Evolutionary conservation across 2,888 invertebrate species (phyloP).

Genomic region (Cabera pusaria): DNA sequence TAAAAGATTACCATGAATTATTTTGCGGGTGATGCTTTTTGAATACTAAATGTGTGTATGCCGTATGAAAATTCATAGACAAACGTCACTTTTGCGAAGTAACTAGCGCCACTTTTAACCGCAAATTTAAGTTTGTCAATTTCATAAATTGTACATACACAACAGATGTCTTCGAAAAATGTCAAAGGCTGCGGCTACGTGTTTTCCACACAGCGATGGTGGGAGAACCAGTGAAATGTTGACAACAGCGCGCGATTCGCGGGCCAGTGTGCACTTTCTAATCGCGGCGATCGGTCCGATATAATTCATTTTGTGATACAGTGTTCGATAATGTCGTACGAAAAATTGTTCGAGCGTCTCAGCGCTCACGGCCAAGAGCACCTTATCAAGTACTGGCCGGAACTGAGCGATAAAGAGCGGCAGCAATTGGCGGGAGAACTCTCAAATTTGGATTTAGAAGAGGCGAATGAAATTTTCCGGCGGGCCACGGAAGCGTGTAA

Average conservation of each 20-base stretch:
- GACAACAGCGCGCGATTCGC: constrained; percentile 45
- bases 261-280: constrained; percentile 76
- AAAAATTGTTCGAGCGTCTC: constrained; percentile 77
- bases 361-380: constrained; percentile 90
- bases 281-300: constrained; percentile 54
- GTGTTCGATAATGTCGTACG: constrained; percentile 74
- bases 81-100: constrained; percentile 1
- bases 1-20: constrained; percentile 1
- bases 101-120: constrained; percentile 7
- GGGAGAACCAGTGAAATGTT: constrained; percentile 71
- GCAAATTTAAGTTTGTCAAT: constrained; percentile 8
- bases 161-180: constrained; percentile 29
- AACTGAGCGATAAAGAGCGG: constrained; percentile 85
- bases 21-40: not conserved
- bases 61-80: constrained; percentile 1
- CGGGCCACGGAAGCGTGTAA: constrained; percentile 84
- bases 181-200: constrained; percentile 56
- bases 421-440: constrained; percentile 85
- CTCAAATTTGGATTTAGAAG: constrained; percentile 86
- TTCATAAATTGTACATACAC: constrained; percentile 20
- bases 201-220: constrained; percentile 59
- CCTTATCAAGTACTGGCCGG: constrained; percentile 91
- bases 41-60: not conserved
- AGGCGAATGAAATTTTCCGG: constrained; percentile 87
- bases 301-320: constrained; percentile 33